Evolutionary conservation across 2,797 vertebrate genomes (phyloP), one percentile per base, ranked within the genome.

Genomic region (Ceryle rudis): DNA sequence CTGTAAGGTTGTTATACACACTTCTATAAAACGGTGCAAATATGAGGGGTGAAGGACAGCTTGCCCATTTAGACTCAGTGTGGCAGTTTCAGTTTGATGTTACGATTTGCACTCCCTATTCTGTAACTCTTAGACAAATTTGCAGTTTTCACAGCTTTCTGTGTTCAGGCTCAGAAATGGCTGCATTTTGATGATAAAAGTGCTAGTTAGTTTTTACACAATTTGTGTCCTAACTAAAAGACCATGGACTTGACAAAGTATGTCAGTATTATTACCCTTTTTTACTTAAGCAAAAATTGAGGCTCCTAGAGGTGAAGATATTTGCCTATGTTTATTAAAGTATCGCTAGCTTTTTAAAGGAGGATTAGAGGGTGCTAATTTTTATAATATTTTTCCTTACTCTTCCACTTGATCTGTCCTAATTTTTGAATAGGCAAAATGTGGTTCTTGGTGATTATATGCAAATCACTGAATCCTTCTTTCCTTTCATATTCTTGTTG

Each of bases 361-460:
- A 35, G 21, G 6, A n/a, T 78, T 41, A 65, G 7, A 82, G 3
- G 3, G 1, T 54, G 28, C 5, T 91, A 28, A 22, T 44, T 62
- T 25, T 54, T 51, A 9, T 61, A 61, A 37, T 39, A 14, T 13
- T 69, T 64, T 86, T 62, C 18, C 47, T 81, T 84, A 26, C 11
- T 72, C 10, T 46, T 54, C 15, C 4, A 23, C 23, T 72, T 69
- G 14, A 19, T 73, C 58, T 75, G 61, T 74, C 15, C 26, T 92
- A 54, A 42, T 57, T 72, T 90, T 81, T 86, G 25, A 41, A 33
- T 2, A 66, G 33, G 11, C 4, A 78, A 62, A 79, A 37, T 14
- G 12, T 26, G 9, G 6, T 44, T 65, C 25, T 54, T 49, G 25
- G 39, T 83, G 46, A 58, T 8, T 44, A 13, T 0, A 0, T 54